A percentile compares a stretch with the other conserved stretches of the same genome.
These are phyloP conservation scores for Meloidogyne floridensis DNA, from an alignment of 1,140 invertebrate species.

Conservation along the genomic window DNA sequence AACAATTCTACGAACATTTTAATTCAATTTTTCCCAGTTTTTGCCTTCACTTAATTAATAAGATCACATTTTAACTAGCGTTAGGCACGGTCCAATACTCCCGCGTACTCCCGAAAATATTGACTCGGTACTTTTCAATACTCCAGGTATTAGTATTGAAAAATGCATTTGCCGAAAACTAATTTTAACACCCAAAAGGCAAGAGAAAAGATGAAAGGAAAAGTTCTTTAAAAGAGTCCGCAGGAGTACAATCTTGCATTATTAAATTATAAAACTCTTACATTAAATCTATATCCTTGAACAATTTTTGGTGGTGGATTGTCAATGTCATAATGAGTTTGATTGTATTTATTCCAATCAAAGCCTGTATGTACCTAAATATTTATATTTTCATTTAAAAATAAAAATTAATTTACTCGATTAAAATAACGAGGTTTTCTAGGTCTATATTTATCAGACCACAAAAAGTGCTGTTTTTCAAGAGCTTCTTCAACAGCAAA, in stretches of 20 bases:
- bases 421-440: conserved; percentile 97
- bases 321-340: conserved; percentile 99
- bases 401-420: conserved; percentile 67
- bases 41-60: no score
- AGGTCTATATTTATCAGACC: conserved; percentile 97
- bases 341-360: conserved; percentile 99
- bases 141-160: no score
- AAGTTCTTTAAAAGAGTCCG: no score
- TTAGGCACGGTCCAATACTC: no score
- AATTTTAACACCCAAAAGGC: no score
- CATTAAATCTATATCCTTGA: conserved; percentile 99
- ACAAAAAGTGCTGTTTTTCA: conserved; percentile 84
- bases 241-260: no score
- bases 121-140: no score
- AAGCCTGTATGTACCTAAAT: conserved; percentile 76
- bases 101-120: no score
- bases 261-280: conserved; percentile 59
- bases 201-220: no score
- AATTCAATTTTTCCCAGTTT: no score
- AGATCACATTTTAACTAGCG: no score
- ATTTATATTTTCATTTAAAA: neutral
- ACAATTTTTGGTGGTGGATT: conserved; percentile 99
- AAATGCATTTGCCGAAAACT: no score
- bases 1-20: neutral
- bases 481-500: conserved; percentile 83